Evolutionary conservation across 2,797 vertebrate genomes (phyloP).

Genomic region (Synaphobranchus kaupii): DNA sequence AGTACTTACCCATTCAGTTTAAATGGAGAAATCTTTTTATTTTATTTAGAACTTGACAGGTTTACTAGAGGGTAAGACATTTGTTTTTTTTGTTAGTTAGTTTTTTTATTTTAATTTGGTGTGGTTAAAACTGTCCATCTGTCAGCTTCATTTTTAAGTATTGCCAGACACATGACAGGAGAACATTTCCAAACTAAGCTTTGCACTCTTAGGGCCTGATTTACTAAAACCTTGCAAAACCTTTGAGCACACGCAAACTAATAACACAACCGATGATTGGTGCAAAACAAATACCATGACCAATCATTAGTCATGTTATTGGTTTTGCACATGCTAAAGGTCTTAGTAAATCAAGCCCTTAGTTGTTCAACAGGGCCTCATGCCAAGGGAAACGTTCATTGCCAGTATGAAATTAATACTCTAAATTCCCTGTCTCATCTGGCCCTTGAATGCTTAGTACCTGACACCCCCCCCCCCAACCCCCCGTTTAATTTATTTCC

Average conservation of each 20-base stretch:
- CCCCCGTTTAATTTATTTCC: slow-evolving; percentile 28
- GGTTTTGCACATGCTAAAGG: no score
- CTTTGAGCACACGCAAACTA: no score
- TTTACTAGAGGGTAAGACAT: not conserved
- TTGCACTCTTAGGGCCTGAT: no score
- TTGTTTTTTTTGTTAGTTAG: not conserved
- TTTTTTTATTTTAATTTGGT: not conserved
- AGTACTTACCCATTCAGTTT: not conserved
- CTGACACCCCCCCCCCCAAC: slow-evolving; percentile 24
- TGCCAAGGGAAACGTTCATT: not conserved
- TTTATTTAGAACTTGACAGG: not conserved
- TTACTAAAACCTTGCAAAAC: no score
- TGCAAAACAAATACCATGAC: no score
- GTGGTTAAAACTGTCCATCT: not conserved
- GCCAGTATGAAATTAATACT: not conserved
- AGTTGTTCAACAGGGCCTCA: not conserved
- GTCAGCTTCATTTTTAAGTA: not conserved
- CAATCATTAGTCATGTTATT: no score
- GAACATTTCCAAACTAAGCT: not conserved
- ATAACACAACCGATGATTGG: no score
- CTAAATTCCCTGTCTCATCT: not conserved
- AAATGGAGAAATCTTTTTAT: not conserved
- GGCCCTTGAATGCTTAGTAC: not conserved
- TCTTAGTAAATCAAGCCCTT: not conserved
- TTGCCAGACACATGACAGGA: not conserved